Conservation (phyloP, 2,888 invertebrate species). For the Ctena decussata region DNA sequence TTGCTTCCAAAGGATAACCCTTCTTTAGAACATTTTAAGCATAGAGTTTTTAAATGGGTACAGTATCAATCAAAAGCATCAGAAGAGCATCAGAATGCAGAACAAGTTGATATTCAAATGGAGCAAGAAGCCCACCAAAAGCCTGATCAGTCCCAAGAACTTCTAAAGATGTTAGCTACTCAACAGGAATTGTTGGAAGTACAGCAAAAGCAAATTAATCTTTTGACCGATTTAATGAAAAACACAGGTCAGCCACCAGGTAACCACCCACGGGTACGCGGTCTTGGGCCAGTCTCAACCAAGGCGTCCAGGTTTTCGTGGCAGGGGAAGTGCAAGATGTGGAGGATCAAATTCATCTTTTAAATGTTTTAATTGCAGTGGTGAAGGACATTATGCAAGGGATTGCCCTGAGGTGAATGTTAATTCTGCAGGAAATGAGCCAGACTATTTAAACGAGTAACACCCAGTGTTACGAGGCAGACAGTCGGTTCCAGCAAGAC, state of each 20-base stretch:
- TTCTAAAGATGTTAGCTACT: background rate
- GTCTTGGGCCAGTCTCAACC: background rate
- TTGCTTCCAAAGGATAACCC: no score
- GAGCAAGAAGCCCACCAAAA: background rate
- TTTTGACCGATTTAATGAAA: background rate
- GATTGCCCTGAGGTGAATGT: background rate
- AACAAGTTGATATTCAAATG: no score
- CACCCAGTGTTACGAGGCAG: background rate
- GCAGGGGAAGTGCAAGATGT: background rate
- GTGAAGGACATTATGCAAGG: background rate
- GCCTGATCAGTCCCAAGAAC: background rate
- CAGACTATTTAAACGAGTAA: background rate
- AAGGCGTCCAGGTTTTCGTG: background rate
- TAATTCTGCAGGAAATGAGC: background rate
- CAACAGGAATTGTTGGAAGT: background rate
- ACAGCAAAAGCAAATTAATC: background rate
- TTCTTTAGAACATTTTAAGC: no score
- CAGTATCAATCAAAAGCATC: background rate
- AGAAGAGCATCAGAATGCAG: background rate
- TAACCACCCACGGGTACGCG: background rate
- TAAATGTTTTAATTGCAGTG: background rate
- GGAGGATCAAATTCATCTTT: background rate
- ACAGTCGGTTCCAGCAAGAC: background rate
- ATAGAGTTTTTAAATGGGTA: conserved; percentile 22
- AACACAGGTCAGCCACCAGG: background rate